phyloP scores from a whole-genome alignment of 2,113 vertebrate species.

The Saccopteryx leptura region DNA sequence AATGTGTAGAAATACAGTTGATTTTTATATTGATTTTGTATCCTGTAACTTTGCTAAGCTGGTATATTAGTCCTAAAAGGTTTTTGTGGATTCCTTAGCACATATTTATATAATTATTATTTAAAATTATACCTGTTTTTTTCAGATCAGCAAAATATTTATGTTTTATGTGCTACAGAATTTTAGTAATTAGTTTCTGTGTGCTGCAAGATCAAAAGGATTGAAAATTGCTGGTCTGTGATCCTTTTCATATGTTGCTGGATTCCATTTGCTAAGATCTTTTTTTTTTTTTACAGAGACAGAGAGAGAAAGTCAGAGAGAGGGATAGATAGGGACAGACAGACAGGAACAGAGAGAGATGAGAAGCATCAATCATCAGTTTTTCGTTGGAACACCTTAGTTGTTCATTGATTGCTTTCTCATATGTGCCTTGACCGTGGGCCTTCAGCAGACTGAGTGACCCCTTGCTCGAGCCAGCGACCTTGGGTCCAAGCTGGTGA shows the following conservation, averaged over 20 bases:
- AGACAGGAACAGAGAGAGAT: too few species aligned
- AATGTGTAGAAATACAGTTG: constrained; percentile 40
- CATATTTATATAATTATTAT: background rate
- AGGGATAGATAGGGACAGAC: too few species aligned
- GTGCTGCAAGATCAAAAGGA: background rate
- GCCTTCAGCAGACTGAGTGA: too few species aligned
- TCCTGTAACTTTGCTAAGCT: background rate
- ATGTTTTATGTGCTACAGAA: background rate
- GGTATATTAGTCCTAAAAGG: background rate
- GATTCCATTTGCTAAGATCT: constrained; percentile 30
- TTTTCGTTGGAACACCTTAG: too few species aligned
- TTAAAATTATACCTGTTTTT: background rate
- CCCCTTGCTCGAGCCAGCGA: too few species aligned
- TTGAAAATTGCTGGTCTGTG: background rate
- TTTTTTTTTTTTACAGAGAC: background rate
- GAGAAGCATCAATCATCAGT: too few species aligned
- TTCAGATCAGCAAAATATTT: background rate
- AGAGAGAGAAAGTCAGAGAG: too few species aligned
- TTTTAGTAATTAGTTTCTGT: background rate
- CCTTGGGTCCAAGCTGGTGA: too few species aligned
- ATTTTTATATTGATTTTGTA: too few species aligned
- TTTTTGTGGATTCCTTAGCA: constrained; percentile 33
- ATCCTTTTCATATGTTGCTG: constrained; percentile 45
- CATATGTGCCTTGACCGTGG: too few species aligned
- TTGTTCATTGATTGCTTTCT: too few species aligned